A percentile compares a stretch with the other conserved stretches of the same genome.
Conservation (phyloP, 1,140 invertebrate species). For the Calosoma granatense region DNA sequence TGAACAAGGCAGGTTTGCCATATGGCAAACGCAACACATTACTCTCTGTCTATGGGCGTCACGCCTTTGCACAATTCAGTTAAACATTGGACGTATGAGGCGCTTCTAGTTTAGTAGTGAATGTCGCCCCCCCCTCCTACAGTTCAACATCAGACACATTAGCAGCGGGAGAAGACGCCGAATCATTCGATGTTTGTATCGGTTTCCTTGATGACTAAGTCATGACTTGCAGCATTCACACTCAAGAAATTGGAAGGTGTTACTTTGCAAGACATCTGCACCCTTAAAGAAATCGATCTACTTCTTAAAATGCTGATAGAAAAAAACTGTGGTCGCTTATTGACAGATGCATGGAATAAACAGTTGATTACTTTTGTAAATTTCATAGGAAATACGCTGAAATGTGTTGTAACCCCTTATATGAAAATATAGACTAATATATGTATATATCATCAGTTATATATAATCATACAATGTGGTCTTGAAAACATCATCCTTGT, state of each 20-base stretch:
- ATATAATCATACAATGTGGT: too few species aligned
- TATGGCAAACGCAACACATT: background rate
- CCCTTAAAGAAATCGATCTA: constrained; percentile 10
- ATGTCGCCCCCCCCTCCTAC: background rate
- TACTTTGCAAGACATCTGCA: constrained; percentile 11
- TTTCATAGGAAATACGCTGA: too few species aligned
- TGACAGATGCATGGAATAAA: too few species aligned
- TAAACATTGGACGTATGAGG: background rate
- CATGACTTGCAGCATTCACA: constrained; percentile 12
- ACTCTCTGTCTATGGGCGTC: background rate
- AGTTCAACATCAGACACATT: background rate
- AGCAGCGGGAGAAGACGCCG: constrained; percentile 7
- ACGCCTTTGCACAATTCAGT: constrained; percentile 4
- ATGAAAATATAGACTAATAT: too few species aligned
- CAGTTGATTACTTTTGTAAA: too few species aligned
- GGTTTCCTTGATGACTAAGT: constrained; percentile 15
- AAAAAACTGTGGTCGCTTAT: too few species aligned
- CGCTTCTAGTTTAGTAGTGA: background rate
- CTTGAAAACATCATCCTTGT: too few species aligned
- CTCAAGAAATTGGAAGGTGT: constrained; percentile 2
- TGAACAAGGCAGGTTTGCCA: background rate
- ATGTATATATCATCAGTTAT: too few species aligned
- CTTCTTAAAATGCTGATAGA: background rate
- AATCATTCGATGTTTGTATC: constrained; percentile 12
- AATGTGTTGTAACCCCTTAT: too few species aligned